A percentile compares a stretch with the other conserved stretches of the same genome.
Conservation (phyloP, 2,888 invertebrate genomes). For the Rugalucina vietnamica region DNA sequence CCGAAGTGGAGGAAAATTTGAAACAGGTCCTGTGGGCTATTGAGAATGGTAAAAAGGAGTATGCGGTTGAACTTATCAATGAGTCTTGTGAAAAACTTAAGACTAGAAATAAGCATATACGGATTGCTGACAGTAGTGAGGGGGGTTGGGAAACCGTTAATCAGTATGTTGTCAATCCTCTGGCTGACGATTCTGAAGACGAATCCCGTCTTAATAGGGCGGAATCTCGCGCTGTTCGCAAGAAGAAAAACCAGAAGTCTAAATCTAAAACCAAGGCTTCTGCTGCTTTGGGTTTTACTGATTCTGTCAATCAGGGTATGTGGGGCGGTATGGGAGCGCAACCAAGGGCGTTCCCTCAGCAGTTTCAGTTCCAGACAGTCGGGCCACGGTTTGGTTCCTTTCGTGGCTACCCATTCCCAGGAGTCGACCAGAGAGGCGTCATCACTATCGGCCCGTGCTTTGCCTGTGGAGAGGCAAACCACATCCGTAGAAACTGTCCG, state of each 20-base stretch:
- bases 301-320: background rate
- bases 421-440: background rate
- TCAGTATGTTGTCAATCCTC: slow-evolving; percentile 29
- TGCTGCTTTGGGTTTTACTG: background rate
- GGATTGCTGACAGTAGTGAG: slow-evolving; percentile 37
- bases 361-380: background rate
- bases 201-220: slow-evolving; percentile 28
- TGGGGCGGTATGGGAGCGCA: background rate
- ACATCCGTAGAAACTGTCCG: background rate
- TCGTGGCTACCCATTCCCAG: background rate
- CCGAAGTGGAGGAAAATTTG: background rate
- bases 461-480: background rate
- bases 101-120: slow-evolving; percentile 16
- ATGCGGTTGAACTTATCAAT: background rate
- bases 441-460: background rate
- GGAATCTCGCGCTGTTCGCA: slow-evolving; percentile 20
- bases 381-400: slow-evolving; percentile 1
- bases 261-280: background rate
- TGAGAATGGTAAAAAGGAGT: background rate
- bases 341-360: background rate
- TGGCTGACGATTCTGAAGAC: slow-evolving; percentile 42
- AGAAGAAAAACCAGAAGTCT: slow-evolving; percentile 9
- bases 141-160: slow-evolving; percentile 38
- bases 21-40: slow-evolving; percentile 11
- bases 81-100: background rate